Percentiles rank a stretch among this genome's conserved stretches.
Conservation (phyloP, 30 jellyfish, hydroid and myxozoan genomes). For the Rhopilema esculentum region DNA sequence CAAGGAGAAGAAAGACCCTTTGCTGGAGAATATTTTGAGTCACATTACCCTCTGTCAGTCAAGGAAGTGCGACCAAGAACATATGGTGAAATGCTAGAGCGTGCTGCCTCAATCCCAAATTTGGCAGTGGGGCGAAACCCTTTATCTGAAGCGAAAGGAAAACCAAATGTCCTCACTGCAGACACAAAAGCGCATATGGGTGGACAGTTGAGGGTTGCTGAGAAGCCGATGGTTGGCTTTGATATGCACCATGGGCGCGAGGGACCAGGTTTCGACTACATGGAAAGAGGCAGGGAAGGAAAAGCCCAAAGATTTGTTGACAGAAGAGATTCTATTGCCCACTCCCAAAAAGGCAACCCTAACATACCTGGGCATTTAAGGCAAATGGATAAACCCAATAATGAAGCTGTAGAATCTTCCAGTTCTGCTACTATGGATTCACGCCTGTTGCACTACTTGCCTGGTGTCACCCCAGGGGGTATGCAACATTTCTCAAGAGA, state of each 20-base stretch:
- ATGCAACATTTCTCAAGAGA: slow-evolving; percentile 22
- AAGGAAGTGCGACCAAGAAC: slow-evolving; percentile 71
- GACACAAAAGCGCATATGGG: slow-evolving; percentile 3
- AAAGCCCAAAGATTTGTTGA: neutral
- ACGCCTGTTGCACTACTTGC: slow-evolving; percentile 12
- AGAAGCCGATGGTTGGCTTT: neutral
- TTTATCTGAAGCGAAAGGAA: slow-evolving; percentile 23
- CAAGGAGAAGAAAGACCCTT: slow-evolving; percentile 16
- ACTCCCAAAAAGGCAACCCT: slow-evolving; percentile 4
- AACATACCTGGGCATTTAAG: neutral
- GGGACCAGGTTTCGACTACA: neutral
- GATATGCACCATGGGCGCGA: neutral
- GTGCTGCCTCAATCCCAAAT: slow-evolving; percentile 89
- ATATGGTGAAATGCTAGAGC: slow-evolving; percentile 61
- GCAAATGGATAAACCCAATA: neutral
- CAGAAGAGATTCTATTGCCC: too few species aligned
- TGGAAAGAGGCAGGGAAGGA: slow-evolving; percentile 16
- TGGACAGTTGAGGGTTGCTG: neutral
- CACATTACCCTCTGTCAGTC: slow-evolving; percentile 24
- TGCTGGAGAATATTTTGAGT: slow-evolving; percentile 14
- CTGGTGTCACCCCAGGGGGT: neutral
- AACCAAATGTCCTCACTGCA: slow-evolving; percentile 4
- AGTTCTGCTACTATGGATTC: slow-evolving; percentile 18
- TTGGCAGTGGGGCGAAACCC: slow-evolving; percentile 32
- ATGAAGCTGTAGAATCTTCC: neutral